These are phyloP conservation scores for Cephus pygmeus DNA, from an alignment of 2,888 invertebrate genomes.

Conservation along the genomic window DNA sequence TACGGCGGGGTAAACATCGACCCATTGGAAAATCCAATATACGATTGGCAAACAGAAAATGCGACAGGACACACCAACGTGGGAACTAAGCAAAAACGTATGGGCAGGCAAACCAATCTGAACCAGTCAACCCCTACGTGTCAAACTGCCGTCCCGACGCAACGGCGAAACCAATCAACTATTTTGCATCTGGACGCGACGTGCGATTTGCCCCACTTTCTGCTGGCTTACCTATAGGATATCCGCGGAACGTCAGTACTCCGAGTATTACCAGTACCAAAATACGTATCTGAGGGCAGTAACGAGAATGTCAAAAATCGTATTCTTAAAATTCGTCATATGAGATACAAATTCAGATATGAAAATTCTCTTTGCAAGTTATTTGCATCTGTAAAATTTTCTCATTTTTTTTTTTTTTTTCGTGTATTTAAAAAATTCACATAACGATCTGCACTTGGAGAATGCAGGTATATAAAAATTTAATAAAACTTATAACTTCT, in stretches of 20 bases:
- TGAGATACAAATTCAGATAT: no score
- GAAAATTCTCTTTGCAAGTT: not conserved
- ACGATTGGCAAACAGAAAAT: constrained; percentile 6
- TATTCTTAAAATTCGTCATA: not conserved
- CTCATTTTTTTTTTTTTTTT: no score
- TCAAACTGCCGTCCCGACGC: constrained; percentile 1
- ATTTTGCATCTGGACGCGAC: constrained; percentile 43
- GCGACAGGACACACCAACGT: not conserved
- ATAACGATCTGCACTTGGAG: not conserved
- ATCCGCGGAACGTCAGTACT: not conserved
- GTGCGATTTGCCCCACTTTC: constrained; percentile 34
- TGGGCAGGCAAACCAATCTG: constrained; percentile 11
- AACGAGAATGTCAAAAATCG: not conserved
- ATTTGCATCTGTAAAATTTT: not conserved
- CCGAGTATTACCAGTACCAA: not conserved
- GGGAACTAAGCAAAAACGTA: constrained; percentile 10
- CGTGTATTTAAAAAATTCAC: not conserved
- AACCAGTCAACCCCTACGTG: constrained; percentile 1
- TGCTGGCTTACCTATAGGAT: not conserved
- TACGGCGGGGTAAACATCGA: not conserved
- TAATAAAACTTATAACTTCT: no score
- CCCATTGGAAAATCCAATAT: not conserved
- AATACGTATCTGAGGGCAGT: not conserved
- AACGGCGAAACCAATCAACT: constrained; percentile 44
- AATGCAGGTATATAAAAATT: not conserved